Percentiles rank a stretch among this genome's conserved stretches.
Evolutionary conservation across 2,797 vertebrate species (phyloP).

Genomic region (Brotula barbata): DNA sequence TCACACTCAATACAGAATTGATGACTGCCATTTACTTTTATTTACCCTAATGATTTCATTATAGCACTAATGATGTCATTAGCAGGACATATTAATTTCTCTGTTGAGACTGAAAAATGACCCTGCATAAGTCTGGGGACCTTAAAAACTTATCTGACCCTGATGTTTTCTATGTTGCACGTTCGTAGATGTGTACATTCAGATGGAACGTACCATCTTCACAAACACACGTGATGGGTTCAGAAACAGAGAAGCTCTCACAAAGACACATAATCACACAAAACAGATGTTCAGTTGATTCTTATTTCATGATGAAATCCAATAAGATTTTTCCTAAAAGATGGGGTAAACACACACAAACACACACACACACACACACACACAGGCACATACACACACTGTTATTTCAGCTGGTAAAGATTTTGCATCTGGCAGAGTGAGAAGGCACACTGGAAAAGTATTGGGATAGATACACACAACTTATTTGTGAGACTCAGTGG

Average conservation of each 20-base stretch:
- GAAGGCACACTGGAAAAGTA: slow-evolving; percentile 35
- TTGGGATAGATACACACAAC: slow-evolving; percentile 30
- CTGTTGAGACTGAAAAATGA: too few species aligned
- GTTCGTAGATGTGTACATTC: background rate
- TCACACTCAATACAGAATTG: too few species aligned
- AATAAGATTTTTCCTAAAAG: slow-evolving; percentile 12
- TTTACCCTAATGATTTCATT: too few species aligned
- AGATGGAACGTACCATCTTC: background rate
- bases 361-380: slow-evolving; percentile 18
- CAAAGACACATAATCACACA: background rate
- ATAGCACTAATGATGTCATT: too few species aligned
- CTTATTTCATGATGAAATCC: slow-evolving; percentile 18
- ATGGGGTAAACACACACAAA: background rate
- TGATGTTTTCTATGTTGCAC: too few species aligned
- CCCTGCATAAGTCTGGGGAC: too few species aligned
- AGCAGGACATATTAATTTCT: too few species aligned
- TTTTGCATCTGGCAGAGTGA: slow-evolving; percentile 31
- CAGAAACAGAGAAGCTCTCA: too few species aligned
- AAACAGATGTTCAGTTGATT: background rate
- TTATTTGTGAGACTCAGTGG: slow-evolving; percentile 31
- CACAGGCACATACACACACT: slow-evolving; percentile 7
- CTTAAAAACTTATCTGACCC: too few species aligned
- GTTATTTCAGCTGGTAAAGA: slow-evolving; percentile 15
- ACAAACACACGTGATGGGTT: background rate
- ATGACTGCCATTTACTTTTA: too few species aligned